Evolutionary conservation across 2,797 vertebrate genomes (phyloP).

Genomic region (Heteromormyrus szaboi): DNA sequence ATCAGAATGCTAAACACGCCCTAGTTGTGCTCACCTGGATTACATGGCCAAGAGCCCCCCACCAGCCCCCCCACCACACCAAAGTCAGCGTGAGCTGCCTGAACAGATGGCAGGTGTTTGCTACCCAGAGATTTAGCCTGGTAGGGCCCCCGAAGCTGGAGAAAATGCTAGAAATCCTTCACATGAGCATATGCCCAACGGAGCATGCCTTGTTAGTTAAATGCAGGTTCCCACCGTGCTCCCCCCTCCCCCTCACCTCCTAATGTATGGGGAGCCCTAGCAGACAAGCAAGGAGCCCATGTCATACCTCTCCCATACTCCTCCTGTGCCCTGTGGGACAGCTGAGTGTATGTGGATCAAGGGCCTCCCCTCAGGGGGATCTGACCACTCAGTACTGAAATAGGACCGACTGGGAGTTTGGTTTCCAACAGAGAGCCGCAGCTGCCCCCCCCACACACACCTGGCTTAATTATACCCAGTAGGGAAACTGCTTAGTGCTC

Average conservation of each 20-base stretch:
- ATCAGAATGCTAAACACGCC: not conserved
- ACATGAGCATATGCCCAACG: not conserved
- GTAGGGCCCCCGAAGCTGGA: slow-evolving; percentile 32
- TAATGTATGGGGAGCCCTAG: not conserved
- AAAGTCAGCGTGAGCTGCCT: slow-evolving; percentile 17
- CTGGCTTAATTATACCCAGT: slow-evolving; percentile 29
- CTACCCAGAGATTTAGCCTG: slow-evolving; percentile 5
- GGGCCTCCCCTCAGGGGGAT: slow-evolving; percentile 50
- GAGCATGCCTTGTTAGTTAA: not conserved
- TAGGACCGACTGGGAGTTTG: slow-evolving; percentile 31
- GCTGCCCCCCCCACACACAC: not conserved
- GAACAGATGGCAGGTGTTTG: slow-evolving; percentile 29
- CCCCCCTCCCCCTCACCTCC: not conserved
- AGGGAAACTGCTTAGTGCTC: slow-evolving; percentile 17
- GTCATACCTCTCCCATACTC: not conserved
- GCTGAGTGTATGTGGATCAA: slow-evolving; percentile 53
- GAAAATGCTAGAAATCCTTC: slow-evolving; percentile 29
- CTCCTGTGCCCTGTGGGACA: not conserved
- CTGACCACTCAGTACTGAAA: slow-evolving; percentile 49
- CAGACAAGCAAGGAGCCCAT: not conserved
- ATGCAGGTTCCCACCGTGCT: not conserved
- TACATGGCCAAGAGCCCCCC: slow-evolving; percentile 12
- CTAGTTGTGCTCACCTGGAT: slow-evolving; percentile 5
- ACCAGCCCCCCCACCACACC: not conserved
- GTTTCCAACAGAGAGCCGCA: not conserved